Evolutionary conservation across 1,140 invertebrate genomes (phyloP).

Genomic region (Vanessa atalanta): DNA sequence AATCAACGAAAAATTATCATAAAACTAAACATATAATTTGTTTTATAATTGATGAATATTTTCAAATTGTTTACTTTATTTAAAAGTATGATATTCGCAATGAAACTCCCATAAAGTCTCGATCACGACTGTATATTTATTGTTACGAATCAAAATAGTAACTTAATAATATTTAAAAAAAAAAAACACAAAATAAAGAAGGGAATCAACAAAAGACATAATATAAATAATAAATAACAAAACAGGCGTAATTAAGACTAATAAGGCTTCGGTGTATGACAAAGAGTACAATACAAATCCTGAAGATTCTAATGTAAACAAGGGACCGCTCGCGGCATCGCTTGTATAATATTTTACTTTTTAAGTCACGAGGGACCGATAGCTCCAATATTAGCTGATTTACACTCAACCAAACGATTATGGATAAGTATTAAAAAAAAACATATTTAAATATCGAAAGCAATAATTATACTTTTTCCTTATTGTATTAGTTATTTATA

Average conservation of each 20-base stretch:
- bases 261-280: slow-evolving; percentile 59
- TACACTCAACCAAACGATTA: slow-evolving; percentile 14
- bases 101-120: too few relatives aligned
- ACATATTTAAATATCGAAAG: too few relatives aligned
- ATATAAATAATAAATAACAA: slow-evolving; percentile 40
- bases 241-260: slow-evolving; percentile 60
- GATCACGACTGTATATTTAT: too few relatives aligned
- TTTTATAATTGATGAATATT: too few relatives aligned
- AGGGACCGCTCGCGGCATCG: slow-evolving; percentile 14
- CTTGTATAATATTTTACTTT: slow-evolving; percentile 29
- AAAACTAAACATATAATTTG: too few relatives aligned
- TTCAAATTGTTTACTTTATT: too few relatives aligned
- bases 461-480: too few relatives aligned
- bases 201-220: slow-evolving; percentile 53
- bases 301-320: slow-evolving; percentile 42
- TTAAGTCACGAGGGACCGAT: slow-evolving; percentile 8
- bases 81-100: too few relatives aligned
- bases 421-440: neutral
- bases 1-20: too few relatives aligned
- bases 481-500: too few relatives aligned
- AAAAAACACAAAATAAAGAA: slow-evolving; percentile 16
- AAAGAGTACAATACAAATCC: slow-evolving; percentile 49
- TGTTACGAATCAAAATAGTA: too few relatives aligned
- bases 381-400: slow-evolving; percentile 22
- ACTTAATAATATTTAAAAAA: too few relatives aligned